Percentiles rank a stretch among this genome's conserved stretches.
These are phyloP conservation scores for Trypoxylon attenuatum DNA, from an alignment of 2,888 invertebrate species.

Conservation along the genomic window DNA sequence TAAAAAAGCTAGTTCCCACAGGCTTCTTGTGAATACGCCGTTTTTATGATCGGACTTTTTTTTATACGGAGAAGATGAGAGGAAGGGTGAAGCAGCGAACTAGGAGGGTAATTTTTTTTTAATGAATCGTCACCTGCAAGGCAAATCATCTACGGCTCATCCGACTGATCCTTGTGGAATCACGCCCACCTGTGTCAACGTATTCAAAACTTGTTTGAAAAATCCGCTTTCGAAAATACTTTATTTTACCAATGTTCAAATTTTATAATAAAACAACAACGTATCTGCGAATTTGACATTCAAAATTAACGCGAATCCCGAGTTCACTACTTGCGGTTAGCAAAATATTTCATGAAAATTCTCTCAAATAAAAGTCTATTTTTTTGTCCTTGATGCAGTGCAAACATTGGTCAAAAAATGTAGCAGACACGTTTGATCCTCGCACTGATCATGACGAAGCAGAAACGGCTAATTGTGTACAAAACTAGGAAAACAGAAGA, in stretches of 20 bases:
- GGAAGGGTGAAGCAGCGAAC: slow-evolving; percentile 40
- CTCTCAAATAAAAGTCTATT: not conserved
- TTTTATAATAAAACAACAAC: slow-evolving; percentile 32
- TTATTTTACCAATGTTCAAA: slow-evolving; percentile 12
- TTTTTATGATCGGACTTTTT: slow-evolving; percentile 34
- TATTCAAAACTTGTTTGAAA: too few species aligned
- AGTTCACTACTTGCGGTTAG: not conserved
- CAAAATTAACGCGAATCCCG: not conserved
- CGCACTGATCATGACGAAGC: too few species aligned
- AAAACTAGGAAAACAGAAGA: too few species aligned
- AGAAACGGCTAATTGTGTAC: too few species aligned
- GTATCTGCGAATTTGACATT: too few species aligned
- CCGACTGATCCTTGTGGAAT: not conserved
- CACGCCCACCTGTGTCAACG: slow-evolving; percentile 5
- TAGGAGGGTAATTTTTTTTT: slow-evolving; percentile 28
- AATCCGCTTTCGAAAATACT: too few species aligned
- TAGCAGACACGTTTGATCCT: too few species aligned
- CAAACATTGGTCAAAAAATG: too few species aligned
- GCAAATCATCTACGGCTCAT: slow-evolving; percentile 1
- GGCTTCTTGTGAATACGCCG: slow-evolving; percentile 37
- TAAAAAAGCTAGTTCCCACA: slow-evolving; percentile 47
- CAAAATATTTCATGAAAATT: not conserved
- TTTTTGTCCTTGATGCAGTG: too few species aligned
- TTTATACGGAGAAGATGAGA: slow-evolving; percentile 36
- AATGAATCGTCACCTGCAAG: slow-evolving; percentile 20